Base-by-base conservation (phyloP, 2,888 invertebrate species). In the Phengaris arion region DNA sequence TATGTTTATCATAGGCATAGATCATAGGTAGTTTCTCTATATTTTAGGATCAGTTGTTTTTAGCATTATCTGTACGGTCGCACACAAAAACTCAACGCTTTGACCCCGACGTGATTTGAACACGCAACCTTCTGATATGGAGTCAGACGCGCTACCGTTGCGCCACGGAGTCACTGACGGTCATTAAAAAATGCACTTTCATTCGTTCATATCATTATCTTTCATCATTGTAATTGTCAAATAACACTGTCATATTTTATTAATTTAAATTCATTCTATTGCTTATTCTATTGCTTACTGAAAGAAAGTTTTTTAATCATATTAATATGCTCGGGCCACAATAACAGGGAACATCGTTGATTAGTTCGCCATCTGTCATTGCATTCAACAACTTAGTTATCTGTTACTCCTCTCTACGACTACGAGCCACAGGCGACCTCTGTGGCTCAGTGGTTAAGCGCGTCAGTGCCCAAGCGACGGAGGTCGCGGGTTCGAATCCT, bases 61-160 rank as follows among this genome's bases (percentile, higher is more conserved):
- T 48, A 48, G 48, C 52, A 12, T 52, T 12, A 12, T 12, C 52
- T 9, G 12, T 52, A 52, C 9, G n/a, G n/a, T 6, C n/a, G 5
- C n/a, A 7, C n/a, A n/a, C n/a, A n/a, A 55, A 55, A 55, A 55
- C 52, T 6, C 55, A 13, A 64, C 35, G 0, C 6, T 57, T 88
- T 97, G 97, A 97, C 97, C 97, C 97, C 97, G 97, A 97, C 97
- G 97, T 97, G 97, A 97, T 97, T 97, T 96, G 97, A 97, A 97
- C 97, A 97, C 97, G 97, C 97, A 97, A 97, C 97, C 97, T 97
- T 97, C 97, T 97, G 97, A 97, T 97, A 97, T 97, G 97, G 97
- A 97, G 97, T 97, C 97, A 97, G 97, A 97, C 97, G 97, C 97
- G 97, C 97, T 97, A 97, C 97, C 97, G 97, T 97, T 97, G 97